Evolutionary conservation across 2,797 vertebrate species (phyloP), one percentile per base, ranked within the genome.

Genomic region (Takifugu rubripes): DNA sequence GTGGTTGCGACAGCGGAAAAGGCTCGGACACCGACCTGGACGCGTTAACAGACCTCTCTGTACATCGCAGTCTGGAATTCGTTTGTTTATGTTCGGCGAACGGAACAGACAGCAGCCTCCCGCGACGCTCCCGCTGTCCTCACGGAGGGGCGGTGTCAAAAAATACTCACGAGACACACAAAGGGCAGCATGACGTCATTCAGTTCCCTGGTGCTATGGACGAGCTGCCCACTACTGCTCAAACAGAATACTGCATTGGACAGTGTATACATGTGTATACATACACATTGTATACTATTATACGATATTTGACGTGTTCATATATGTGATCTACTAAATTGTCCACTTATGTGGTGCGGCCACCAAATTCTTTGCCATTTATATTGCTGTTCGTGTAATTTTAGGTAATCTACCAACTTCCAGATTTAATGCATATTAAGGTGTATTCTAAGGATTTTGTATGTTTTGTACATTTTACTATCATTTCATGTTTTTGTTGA

Each of bases 101-200:
- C 33, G 64, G 24, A 46, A 48, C 29, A 54, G 72, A 64, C 33
- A 45, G 55, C 49, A 51, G 54, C 25, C 27, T 29, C 45, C 69
- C 6, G 59, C 33, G 53, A 31, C 56, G 26, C 49, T 59, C 57
- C 66, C 66, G 54, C 81, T 86, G 70, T 72, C 77, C 71, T 75
- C 52, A 12, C 26, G 68, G 74, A 84, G 85, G 85, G 90, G 89
- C 85, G 90, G 88, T 70, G 89, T 86, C 89, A 79, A 56, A 56
- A 44, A 45, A 44, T 7, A 71, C 82, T 85, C 84, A 78, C 74
- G 50, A 77, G 79, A 78, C 72, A 82, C 77, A 89, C 79, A 88
- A 89, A 81, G 83, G 78, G 61, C 57, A 84, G 75, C 84, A 84
- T 86, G 83, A 92, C 91, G 91, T 92, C 64, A 92, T 91, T 3